Percentiles rank a stretch among this genome's conserved stretches.
Conservation (phyloP, 1,140 invertebrate species). For the Brachionus angularis region DNA sequence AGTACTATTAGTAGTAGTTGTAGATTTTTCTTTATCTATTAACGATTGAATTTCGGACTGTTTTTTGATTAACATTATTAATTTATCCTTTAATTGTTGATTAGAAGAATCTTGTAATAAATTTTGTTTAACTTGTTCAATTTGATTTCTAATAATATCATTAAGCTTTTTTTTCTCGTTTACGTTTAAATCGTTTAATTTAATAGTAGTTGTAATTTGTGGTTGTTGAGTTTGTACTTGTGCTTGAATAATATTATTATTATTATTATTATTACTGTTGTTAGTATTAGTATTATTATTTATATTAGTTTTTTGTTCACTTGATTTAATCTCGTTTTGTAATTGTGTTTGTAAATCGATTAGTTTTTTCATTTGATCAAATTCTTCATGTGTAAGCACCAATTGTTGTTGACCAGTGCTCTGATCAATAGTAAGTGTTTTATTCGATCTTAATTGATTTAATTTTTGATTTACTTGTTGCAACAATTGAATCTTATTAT, state of each 20-base stretch:
- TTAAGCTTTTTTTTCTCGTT: conserved; percentile 39
- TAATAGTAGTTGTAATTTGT: conserved; percentile 28
- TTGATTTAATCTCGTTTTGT: conserved; percentile 17
- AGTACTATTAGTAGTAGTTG: background rate
- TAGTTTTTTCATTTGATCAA: conserved; percentile 33
- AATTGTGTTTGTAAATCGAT: conserved; percentile 2
- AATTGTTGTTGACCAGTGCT: conserved; percentile 23
- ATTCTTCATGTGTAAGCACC: conserved; percentile 14
- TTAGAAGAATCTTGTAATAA: background rate
- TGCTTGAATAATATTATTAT: too few relatives aligned
- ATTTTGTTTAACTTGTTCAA: conserved; percentile 19
- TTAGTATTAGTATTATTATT: too few relatives aligned
- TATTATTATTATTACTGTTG: background rate
- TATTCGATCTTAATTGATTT: conserved; percentile 7
- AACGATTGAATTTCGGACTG: conserved; percentile 14
- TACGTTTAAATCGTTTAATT: conserved; percentile 10
- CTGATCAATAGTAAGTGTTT: background rate
- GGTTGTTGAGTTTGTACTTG: conserved; percentile 12
- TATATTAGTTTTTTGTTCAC: too few relatives aligned
- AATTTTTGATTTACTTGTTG: conserved; percentile 29
- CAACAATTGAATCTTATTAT: background rate
- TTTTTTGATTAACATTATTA: conserved; percentile 16
- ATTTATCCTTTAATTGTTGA: background rate
- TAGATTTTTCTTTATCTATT: conserved; percentile 19
- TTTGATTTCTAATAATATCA: conserved; percentile 38